Conservation (phyloP, 2,888 invertebrate genomes). For the Noctua janthe region DNA sequence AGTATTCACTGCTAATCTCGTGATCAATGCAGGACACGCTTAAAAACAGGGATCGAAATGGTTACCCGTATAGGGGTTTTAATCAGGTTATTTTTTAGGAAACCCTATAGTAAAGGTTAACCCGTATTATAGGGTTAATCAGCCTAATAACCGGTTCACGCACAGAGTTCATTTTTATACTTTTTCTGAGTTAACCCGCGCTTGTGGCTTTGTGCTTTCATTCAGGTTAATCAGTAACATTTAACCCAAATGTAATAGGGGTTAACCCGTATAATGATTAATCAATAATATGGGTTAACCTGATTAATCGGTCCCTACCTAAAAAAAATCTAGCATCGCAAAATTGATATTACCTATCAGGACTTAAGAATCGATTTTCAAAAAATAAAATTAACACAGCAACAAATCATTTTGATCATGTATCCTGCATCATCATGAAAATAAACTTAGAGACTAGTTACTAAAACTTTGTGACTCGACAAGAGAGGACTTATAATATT, state of each 20-base stretch:
- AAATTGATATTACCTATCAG: neutral
- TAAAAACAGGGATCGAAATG: neutral
- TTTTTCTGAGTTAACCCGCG: no score
- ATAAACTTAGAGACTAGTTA: neutral
- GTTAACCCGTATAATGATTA: neutral
- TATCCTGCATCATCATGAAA: neutral
- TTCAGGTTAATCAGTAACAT: neutral
- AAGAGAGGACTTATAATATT: conserved; percentile 15
- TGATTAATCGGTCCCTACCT: no score
- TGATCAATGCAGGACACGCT: neutral
- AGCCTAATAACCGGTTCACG: neutral
- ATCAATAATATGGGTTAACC: neutral
- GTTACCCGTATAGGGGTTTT: neutral
- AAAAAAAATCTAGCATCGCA: neutral
- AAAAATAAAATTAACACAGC: neutral
- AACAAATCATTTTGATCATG: neutral
- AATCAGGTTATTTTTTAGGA: neutral
- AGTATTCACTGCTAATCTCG: conserved; percentile 7
- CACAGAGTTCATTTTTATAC: no score
- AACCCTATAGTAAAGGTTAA: neutral
- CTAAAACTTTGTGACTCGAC: neutral
- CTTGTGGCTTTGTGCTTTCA: neutral
- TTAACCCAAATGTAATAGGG: neutral
- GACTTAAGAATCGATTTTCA: neutral
- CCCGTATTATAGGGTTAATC: neutral